Base-by-base conservation (phyloP, 1,140 invertebrate genomes). In the Monochamus saltuarius region DNA sequence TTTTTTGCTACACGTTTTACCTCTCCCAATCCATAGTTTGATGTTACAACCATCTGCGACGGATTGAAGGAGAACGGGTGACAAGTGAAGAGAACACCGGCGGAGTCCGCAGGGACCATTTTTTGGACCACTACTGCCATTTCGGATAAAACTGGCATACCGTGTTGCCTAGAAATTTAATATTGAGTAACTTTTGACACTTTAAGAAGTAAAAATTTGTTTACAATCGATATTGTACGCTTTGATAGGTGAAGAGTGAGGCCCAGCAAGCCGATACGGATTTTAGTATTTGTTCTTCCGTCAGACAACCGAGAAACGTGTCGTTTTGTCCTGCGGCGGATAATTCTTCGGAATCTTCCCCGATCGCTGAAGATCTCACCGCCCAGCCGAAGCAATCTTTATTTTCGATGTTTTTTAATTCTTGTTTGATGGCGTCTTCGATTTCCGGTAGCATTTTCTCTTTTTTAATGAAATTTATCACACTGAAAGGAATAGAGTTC, bases 271-370 rank as follows among this genome's bases (percentile, higher is more conserved):
- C 80, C 29, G 82, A 76, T 3, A 93, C 75, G 1, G 82, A 84
- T 29, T 77, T 62, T 1, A 85, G 42, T 1, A 92, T 75, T 67
- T 86, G 76, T 4, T 77, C 75, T 34, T 77, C 70, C 7, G 71
- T 77, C 19, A 74, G 73, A 35, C 89, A 82, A 4, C 89, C 89
- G 1, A 94, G 76, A 61, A 87, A 83, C 0, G 89, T 92, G 40
- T 85, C 84, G 77, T 94, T 90, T 79, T 94, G 91, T 16, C 92
- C 92, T n/a, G 92, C 91, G 4, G 88, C 86, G 0, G 90, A 93
- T 74, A 84, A 69, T 76, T 89, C 89, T 54, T 85, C 82, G 7
- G 86, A 85, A 77, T 94, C 91, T 80, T 94, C 91, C 3, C 87
- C 86, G 57, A 60, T 60, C 3, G 54, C 58, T 52, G 68, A 70